These are phyloP conservation scores for Tachysurus fulvidraco DNA, from an alignment of 2,113 vertebrate species.

Conservation along the genomic window DNA sequence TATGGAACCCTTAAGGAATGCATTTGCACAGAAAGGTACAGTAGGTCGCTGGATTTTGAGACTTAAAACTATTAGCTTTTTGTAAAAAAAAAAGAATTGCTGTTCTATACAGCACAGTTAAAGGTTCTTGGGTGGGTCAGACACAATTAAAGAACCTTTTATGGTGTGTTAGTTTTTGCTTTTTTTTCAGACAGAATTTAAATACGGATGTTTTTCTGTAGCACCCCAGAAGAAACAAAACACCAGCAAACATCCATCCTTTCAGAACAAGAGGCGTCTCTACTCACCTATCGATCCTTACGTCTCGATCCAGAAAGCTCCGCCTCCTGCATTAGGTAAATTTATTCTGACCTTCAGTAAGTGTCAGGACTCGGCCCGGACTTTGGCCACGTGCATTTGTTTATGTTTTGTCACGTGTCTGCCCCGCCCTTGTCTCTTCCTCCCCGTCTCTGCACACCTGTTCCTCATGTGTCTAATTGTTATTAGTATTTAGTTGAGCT, in stretches of 20 bases:
- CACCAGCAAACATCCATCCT: neutral
- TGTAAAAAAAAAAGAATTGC: neutral
- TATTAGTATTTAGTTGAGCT: too few species aligned
- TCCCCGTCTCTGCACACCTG: too few species aligned
- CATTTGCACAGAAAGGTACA: neutral
- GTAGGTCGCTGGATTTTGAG: neutral
- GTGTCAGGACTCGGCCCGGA: too few species aligned
- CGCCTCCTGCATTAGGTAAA: neutral
- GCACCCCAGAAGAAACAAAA: neutral
- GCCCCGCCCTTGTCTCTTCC: too few species aligned
- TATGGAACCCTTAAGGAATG: neutral
- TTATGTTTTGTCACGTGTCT: too few species aligned
- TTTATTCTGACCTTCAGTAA: neutral
- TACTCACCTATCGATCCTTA: neutral
- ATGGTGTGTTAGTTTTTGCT: neutral
- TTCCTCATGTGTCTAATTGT: too few species aligned
- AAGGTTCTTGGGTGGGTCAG: neutral
- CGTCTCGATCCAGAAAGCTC: neutral
- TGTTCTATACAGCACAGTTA: neutral
- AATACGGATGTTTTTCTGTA: neutral
- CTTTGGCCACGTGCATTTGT: too few species aligned
- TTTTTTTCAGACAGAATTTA: neutral
- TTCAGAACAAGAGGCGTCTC: neutral
- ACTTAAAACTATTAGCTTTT: neutral
- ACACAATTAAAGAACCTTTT: neutral